Base-by-base conservation (phyloP, 2,113 vertebrate species). In the Neotoma lepida region DNA sequence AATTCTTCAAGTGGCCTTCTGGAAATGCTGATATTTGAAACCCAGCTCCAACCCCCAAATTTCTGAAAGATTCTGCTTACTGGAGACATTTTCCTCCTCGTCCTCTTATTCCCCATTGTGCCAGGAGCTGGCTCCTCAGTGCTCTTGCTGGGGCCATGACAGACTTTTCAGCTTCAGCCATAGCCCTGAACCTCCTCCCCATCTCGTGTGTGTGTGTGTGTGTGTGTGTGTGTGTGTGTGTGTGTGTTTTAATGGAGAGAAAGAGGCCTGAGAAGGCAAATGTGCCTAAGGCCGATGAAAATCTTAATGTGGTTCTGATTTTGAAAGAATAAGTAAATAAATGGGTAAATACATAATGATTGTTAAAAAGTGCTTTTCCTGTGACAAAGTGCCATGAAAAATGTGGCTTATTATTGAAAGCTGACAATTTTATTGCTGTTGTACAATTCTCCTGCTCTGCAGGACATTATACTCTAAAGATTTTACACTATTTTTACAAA, bases 401-500 rank as follows among this genome's bases (percentile, higher is more conserved):
- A 63, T 81, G 20, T 76, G 87, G 63, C 74, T 95, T 85, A 68
- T 93, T 89, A 91, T 91, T 95, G 95, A 96, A 94, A 95, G 61
- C 74, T 91, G 94, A 95, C 85, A 76, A 89, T 94, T 92, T 94
- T 76, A 89, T 94, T 95, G 86, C 61, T 89, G 22, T 63, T 54
- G n/a, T 54, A 39, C 14, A 68, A 28, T 92, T 93, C 61, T 86
- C 70, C 77, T 89, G 78, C 80, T 77, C 85, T 89, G 94, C 61
- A 95, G 93, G 84, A 89, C 70, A 61, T 89, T 71, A 44, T 46
- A 80, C 39, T 85, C 44, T 81, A 93, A 95, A 74, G 58, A 44
- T 18, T 94, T 90, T 89, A 74, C 94, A 58, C 95, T 88, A 84
- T 95, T 94, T 97, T 93, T 90, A 64, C 58, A 91, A 94, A 89